phyloP scores from a whole-genome alignment of 1,140 invertebrate genomes.

The Drosophila burlai region DNA sequence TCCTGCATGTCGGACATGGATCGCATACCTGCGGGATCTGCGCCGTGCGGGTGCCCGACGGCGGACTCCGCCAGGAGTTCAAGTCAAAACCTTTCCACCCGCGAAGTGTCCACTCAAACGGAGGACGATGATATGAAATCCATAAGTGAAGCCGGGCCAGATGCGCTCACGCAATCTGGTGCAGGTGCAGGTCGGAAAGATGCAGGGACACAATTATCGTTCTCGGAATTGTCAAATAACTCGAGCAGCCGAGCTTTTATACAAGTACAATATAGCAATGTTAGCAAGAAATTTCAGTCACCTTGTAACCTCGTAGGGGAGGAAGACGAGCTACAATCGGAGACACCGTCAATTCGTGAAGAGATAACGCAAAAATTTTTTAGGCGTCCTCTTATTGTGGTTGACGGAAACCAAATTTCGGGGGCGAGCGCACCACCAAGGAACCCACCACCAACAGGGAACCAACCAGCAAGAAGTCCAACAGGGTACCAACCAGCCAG shows the following conservation, averaged over 20 bases:
- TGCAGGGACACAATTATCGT: not conserved
- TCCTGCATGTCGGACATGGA: not conserved
- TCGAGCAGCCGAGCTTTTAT: not conserved
- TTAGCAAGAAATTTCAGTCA: not conserved
- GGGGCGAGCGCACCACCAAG: not conserved
- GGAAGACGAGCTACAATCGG: not conserved
- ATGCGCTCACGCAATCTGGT: too few relatives aligned
- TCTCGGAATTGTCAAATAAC: not conserved
- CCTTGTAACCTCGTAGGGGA: not conserved
- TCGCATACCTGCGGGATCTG: constrained; percentile 53
- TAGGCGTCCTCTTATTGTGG: not conserved
- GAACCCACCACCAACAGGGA: not conserved
- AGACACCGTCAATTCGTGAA: not conserved
- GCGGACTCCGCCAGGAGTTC: not conserved
- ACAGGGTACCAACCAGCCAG: not conserved
- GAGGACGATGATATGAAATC: not conserved
- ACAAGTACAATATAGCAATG: not conserved
- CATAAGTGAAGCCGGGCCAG: not conserved
- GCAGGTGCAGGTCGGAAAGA: not conserved
- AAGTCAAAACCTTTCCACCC: constrained; percentile 4
- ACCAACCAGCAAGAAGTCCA: not conserved
- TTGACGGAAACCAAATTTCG: not conserved
- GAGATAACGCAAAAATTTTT: constrained; percentile 1
- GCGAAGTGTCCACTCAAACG: constrained; percentile 9
- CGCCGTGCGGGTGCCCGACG: constrained; percentile 4